Percentiles rank a stretch among this genome's conserved stretches.
phyloP scores from a whole-genome alignment of 2,888 invertebrate genomes.

The Cephus sareptanus region DNA sequence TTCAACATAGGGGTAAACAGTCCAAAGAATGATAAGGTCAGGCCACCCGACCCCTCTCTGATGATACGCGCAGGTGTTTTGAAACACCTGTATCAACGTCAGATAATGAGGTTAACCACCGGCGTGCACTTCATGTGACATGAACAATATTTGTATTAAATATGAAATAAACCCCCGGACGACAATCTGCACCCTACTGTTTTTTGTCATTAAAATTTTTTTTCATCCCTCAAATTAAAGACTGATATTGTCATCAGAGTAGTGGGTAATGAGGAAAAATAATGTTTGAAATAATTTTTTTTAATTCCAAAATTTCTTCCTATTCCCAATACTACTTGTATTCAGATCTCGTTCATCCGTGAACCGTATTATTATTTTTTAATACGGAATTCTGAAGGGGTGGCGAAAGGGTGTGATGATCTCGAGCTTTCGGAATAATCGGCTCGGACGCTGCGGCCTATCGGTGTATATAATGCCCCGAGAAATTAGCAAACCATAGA shows the following conservation, averaged over 20 bases:
- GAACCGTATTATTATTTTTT: not conserved
- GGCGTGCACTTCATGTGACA: not conserved
- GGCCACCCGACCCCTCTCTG: not conserved
- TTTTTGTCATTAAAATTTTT: not conserved
- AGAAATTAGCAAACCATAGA: constrained; percentile 61
- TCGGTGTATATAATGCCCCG: constrained; percentile 42
- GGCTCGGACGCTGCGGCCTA: constrained; percentile 47
- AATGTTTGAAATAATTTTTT: not conserved
- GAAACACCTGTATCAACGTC: constrained; percentile 40
- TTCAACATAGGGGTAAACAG: not conserved
- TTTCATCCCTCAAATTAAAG: too few species aligned
- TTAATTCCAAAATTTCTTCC: not conserved
- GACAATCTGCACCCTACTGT: not conserved
- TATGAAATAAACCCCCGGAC: too few species aligned
- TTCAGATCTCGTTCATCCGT: not conserved
- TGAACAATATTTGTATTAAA: not conserved
- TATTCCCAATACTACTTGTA: not conserved
- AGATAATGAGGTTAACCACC: constrained; percentile 4
- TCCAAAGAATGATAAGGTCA: not conserved
- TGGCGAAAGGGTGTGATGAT: constrained; percentile 48
- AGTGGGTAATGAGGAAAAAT: not conserved
- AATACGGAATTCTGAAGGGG: constrained; percentile 4
- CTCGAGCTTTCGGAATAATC: constrained; percentile 50
- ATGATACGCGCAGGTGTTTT: constrained; percentile 43
- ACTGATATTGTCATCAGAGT: too few species aligned